Evolutionary conservation across 2,797 vertebrate genomes (phyloP).

Genomic region (Sebastes jordani): DNA sequence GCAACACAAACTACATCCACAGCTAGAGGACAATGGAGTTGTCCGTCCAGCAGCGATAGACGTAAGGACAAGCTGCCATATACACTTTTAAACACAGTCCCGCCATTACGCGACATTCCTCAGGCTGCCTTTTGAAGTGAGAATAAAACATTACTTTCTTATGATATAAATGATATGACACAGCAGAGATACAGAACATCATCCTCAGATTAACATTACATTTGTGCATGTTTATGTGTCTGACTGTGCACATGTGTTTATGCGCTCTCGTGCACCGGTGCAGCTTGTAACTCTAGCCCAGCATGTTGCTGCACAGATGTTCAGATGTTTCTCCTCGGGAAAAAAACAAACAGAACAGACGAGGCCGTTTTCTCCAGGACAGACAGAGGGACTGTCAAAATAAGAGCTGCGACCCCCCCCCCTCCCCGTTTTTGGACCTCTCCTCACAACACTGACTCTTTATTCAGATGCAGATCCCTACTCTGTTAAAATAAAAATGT

Average conservation of each 20-base stretch:
- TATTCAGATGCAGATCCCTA: conserved; percentile 6
- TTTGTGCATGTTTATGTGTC: conserved; percentile 26
- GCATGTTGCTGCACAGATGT: conserved; percentile 75
- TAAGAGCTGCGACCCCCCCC: conserved; percentile 30
- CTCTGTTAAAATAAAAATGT: background rate
- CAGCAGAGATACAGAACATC: background rate
- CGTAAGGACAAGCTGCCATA: background rate
- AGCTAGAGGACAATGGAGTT: conserved; percentile 26
- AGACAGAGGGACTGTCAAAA: conserved; percentile 71
- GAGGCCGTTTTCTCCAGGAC: conserved; percentile 63
- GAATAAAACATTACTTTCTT: background rate
- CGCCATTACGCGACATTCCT: conserved; percentile 45
- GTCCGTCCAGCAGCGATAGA: background rate
- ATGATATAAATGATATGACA: background rate
- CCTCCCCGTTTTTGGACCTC: background rate
- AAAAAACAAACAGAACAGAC: conserved; percentile 78
- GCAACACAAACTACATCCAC: conserved; percentile 27
- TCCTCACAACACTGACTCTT: conserved; percentile 24
- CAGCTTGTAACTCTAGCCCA: conserved; percentile 72
- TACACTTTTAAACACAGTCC: background rate
- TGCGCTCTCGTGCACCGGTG: conserved; percentile 51
- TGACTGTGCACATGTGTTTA: background rate
- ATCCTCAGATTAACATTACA: background rate
- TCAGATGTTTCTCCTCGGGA: conserved; percentile 76
- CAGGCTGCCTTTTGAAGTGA: conserved; percentile 50